Percentiles rank a stretch among this genome's conserved stretches.
phyloP scores from a whole-genome alignment of 2,113 vertebrate genomes.

The Xyrauchen texanus region DNA sequence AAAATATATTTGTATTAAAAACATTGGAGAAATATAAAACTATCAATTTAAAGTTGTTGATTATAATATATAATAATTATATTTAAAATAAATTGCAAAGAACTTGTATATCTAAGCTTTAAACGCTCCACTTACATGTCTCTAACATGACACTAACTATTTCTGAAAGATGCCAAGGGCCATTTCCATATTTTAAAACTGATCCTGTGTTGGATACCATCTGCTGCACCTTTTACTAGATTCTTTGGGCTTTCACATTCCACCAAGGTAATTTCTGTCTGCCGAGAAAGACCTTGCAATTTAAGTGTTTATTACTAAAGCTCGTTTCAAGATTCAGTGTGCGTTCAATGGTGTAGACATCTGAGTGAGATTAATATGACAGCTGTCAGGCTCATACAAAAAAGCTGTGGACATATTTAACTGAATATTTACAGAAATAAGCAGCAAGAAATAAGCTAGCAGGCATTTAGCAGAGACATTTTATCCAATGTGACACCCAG shows the following conservation, averaged over 20 bases:
- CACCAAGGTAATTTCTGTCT: constrained; percentile 26
- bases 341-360: constrained; percentile 17
- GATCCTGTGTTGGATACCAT: constrained; percentile 19
- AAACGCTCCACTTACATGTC: too few species aligned
- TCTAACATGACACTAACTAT: not conserved
- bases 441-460: constrained; percentile 5
- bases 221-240: constrained; percentile 3
- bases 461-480: not conserved
- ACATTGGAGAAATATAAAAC: too few species aligned
- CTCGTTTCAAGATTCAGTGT: not conserved
- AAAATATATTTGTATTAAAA: too few species aligned
- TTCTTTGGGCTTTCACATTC: constrained; percentile 3
- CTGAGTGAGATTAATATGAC: constrained; percentile 44
- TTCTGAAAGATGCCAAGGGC: constrained; percentile 32
- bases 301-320: not conserved
- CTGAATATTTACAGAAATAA: constrained; percentile 10
- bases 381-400: not conserved
- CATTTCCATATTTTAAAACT: constrained; percentile 26
- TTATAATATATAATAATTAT: too few species aligned
- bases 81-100: too few species aligned
- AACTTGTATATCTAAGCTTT: too few species aligned
- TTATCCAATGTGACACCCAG: not conserved
- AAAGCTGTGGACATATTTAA: constrained; percentile 9
- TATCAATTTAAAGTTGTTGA: too few species aligned
- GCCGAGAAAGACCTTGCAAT: not conserved